Evolutionary conservation across 2,797 vertebrate genomes (phyloP).

Genomic region (Myotis myotis): DNA sequence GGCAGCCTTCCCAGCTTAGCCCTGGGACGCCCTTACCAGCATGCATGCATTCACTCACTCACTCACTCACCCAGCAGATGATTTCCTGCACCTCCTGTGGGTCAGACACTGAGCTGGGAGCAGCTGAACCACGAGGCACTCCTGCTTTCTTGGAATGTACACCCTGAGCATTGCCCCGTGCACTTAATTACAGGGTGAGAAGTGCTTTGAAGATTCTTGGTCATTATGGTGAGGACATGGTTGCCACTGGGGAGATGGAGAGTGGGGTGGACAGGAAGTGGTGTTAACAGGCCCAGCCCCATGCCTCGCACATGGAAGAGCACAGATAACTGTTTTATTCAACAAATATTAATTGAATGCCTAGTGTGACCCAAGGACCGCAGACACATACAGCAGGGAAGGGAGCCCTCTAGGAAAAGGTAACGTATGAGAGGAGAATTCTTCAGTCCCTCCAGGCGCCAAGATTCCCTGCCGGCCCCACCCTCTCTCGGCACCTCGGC

Average conservation of each 20-base stretch:
- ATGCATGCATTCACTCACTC: neutral
- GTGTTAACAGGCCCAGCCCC: neutral
- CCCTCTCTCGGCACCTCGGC: neutral
- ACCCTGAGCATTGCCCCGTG: neutral
- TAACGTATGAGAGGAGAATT: neutral
- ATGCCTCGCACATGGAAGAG: neutral
- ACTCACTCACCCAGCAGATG: neutral
- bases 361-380: neutral
- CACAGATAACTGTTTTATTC: neutral
- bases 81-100: neutral
- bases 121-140: neutral
- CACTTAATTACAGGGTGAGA: neutral
- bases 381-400: neutral
- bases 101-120: neutral
- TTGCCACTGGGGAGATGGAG: neutral
- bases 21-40: neutral
- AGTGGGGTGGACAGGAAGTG: neutral
- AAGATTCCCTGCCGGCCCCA: neutral
- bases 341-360: neutral
- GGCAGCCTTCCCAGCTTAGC: neutral
- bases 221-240: neutral
- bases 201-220: neutral
- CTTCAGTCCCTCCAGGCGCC: neutral
- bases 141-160: neutral
- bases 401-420: neutral